Percentiles rank a stretch among this genome's conserved stretches.
Evolutionary conservation across 2,888 invertebrate genomes (phyloP).

Genomic region (Agonopterix heracliana): DNA sequence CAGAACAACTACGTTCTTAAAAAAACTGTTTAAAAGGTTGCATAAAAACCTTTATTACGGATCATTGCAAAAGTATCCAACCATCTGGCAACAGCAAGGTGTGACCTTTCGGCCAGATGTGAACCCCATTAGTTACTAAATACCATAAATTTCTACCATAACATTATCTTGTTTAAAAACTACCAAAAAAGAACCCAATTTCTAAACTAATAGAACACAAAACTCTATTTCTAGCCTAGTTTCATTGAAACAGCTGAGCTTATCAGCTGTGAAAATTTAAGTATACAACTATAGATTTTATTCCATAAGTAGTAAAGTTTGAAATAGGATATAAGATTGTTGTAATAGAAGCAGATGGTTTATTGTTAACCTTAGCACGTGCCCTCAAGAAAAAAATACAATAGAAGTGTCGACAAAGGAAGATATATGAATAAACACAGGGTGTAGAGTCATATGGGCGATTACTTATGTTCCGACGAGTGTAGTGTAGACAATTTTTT

Average conservation of each 20-base stretch:
- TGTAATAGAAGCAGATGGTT: not conserved
- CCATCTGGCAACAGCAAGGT: slow-evolving; percentile 1
- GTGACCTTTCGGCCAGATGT: slow-evolving; percentile 9
- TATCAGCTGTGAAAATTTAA: not conserved
- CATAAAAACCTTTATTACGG: too few species aligned
- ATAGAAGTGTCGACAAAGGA: not conserved
- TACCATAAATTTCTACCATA: not conserved
- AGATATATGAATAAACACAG: too few species aligned
- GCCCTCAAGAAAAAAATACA: not conserved
- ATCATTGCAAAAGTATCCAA: too few species aligned
- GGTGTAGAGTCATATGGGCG: too few species aligned
- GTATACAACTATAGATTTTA: not conserved
- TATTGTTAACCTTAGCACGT: not conserved
- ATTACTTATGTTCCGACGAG: too few species aligned
- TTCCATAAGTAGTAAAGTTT: not conserved
- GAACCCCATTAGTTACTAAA: not conserved
- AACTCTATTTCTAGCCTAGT: not conserved
- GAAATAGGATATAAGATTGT: not conserved
- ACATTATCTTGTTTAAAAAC: not conserved
- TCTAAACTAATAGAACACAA: not conserved
- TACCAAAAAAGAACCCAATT: not conserved
- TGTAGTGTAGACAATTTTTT: too few species aligned
- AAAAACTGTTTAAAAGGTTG: too few species aligned
- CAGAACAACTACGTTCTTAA: too few species aligned
- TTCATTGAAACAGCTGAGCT: not conserved